phyloP scores from a whole-genome alignment of 2,113 vertebrate species.

The Lucifuga dentata region DNA sequence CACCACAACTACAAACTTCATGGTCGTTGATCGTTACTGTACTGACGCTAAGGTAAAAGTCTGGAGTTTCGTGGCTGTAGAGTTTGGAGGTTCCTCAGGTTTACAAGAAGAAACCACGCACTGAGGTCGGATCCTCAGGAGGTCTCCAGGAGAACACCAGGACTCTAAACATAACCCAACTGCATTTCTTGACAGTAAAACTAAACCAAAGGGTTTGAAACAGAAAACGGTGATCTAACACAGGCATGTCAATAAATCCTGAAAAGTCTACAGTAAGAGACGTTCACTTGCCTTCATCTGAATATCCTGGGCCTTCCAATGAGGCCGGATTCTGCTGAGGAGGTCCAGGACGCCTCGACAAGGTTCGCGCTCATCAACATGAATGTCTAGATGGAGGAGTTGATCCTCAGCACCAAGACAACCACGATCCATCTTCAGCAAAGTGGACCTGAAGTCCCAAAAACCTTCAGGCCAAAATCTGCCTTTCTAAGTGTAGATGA shows the following conservation, averaged over 20 bases:
- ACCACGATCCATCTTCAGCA: constrained; percentile 47
- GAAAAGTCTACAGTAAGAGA: neutral
- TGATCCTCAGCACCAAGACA: neutral
- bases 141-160: no score
- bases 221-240: no score
- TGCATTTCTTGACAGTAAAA: no score
- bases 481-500: neutral
- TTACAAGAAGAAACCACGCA: no score
- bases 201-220: no score
- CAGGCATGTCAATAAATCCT: neutral
- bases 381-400: constrained; percentile 73
- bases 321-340: constrained; percentile 74
- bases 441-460: neutral
- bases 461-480: neutral
- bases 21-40: no score
- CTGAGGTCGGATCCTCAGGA: no score
- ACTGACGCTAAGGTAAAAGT: no score
- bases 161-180: neutral
- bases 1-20: no score
- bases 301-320: constrained; percentile 78
- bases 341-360: constrained; percentile 71
- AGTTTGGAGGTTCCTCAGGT: no score
- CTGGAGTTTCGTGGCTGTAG: no score
- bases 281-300: constrained; percentile 78
- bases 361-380: constrained; percentile 69